Percentiles rank a stretch among this genome's conserved stretches.
Evolutionary conservation across 2,797 vertebrate genomes (phyloP).

Genomic region (Labeo calbasu): DNA sequence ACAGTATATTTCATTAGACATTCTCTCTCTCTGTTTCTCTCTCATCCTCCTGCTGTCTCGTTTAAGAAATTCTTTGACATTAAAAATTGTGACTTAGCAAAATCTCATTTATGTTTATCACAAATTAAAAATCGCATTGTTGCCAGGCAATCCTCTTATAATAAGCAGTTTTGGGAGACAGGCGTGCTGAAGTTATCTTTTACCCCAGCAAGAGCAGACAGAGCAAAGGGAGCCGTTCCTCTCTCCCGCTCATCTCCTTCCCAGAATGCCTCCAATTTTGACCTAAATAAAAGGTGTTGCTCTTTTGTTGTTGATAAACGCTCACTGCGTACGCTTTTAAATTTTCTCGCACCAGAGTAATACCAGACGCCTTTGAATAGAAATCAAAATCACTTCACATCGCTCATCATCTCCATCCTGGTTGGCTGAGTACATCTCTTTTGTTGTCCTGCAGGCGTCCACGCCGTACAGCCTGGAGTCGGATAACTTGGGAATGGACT

Average conservation of each 20-base stretch:
- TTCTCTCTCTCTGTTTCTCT: slow-evolving; percentile 16
- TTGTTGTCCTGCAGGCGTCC: slow-evolving; percentile 80
- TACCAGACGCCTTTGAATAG: slow-evolving; percentile 45
- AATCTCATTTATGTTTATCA: slow-evolving; percentile 80
- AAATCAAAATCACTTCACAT: slow-evolving; percentile 43
- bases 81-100: slow-evolving; percentile 73
- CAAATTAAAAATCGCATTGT: slow-evolving; percentile 82
- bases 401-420: background rate
- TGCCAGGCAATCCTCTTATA: slow-evolving; percentile 81
- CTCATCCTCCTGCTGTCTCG: slow-evolving; percentile 61
- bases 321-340: slow-evolving; percentile 18
- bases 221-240: slow-evolving; percentile 48
- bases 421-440: slow-evolving; percentile 5
- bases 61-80: slow-evolving; percentile 70
- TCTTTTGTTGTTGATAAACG: slow-evolving; percentile 64
- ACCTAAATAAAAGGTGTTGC: slow-evolving; percentile 77
- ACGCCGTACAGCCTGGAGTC: slow-evolving; percentile 94
- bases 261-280: slow-evolving; percentile 72
- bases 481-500: slow-evolving; percentile 95
- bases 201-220: slow-evolving; percentile 68
- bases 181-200: slow-evolving; percentile 74
- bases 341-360: slow-evolving; percentile 29
- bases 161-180: slow-evolving; percentile 80
- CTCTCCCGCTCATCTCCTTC: slow-evolving; percentile 59
- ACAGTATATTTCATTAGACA: slow-evolving; percentile 24